These are phyloP conservation scores for Rhinolophus sinicus DNA, from an alignment of 2,113 vertebrate genomes.

Conservation along the genomic window DNA sequence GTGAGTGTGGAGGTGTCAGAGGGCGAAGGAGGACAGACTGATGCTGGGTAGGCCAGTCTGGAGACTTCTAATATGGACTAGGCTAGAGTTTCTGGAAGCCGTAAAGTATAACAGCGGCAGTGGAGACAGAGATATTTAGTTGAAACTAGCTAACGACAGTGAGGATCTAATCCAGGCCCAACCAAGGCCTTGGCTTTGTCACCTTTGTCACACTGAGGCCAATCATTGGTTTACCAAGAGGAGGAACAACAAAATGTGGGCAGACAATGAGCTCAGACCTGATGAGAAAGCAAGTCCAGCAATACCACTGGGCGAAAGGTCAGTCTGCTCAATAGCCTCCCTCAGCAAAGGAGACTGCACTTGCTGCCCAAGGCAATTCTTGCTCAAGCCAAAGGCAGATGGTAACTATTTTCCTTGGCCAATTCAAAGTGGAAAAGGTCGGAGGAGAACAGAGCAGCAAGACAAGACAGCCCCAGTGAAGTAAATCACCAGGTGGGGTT, in stretches of 20 bases:
- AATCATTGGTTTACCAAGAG: neutral
- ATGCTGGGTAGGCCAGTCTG: neutral
- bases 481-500: neutral
- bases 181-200: neutral
- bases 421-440: neutral
- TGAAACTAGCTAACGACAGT: neutral
- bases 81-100: neutral
- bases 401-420: neutral
- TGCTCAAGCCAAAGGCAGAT: neutral
- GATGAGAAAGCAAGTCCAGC: neutral
- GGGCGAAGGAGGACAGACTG: neutral
- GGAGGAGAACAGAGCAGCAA: neutral
- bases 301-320: neutral
- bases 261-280: neutral
- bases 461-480: neutral
- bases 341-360: neutral
- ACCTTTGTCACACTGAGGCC: neutral
- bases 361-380: neutral
- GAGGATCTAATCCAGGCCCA: neutral
- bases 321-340: neutral
- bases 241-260: neutral
- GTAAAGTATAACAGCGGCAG: neutral
- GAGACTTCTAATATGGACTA: neutral
- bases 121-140: neutral
- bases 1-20: neutral